phyloP scores from a whole-genome alignment of 2,113 vertebrate genomes.

The Gasterosteus aculeatus region DNA sequence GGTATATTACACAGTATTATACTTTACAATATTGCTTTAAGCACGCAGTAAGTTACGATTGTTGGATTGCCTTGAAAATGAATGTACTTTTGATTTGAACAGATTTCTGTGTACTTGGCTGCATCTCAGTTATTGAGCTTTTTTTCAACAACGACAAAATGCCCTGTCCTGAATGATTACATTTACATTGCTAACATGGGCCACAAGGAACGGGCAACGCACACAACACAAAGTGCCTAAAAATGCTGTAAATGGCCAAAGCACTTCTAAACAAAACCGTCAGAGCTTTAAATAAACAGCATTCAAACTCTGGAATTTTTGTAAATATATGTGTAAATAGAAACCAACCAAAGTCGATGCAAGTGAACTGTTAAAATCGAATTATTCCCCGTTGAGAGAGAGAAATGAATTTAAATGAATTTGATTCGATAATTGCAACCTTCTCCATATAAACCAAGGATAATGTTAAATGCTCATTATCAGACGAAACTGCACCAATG shows the following conservation, averaged over 20 bases:
- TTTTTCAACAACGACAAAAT: constrained; percentile 41
- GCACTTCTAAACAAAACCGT: constrained; percentile 21
- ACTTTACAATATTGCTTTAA: too few relatives aligned
- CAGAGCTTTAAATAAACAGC: constrained; percentile 1
- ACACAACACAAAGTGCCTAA: constrained; percentile 6
- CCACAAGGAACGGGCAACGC: not conserved
- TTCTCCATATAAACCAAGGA: constrained; percentile 26
- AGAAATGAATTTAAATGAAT: not conserved
- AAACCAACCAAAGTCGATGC: not conserved
- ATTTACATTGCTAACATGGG: not conserved
- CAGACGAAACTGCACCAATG: constrained; percentile 38
- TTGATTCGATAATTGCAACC: not conserved
- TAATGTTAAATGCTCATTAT: constrained; percentile 48
- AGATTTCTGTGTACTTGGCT: constrained; percentile 39
- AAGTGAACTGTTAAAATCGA: not conserved
- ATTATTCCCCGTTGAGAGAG: not conserved
- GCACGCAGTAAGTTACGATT: too few relatives aligned
- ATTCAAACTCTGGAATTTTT: not conserved
- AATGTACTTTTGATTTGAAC: too few relatives aligned
- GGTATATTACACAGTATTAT: too few relatives aligned
- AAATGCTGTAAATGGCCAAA: not conserved
- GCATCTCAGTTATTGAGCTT: constrained; percentile 54
- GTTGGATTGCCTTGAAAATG: too few relatives aligned
- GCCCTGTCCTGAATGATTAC: constrained; percentile 62
- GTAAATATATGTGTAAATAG: not conserved